Percentiles rank a stretch among this genome's conserved stretches.
Conservation (phyloP, 2,797 vertebrate genomes). For the Propithecus perrieri region DNA sequence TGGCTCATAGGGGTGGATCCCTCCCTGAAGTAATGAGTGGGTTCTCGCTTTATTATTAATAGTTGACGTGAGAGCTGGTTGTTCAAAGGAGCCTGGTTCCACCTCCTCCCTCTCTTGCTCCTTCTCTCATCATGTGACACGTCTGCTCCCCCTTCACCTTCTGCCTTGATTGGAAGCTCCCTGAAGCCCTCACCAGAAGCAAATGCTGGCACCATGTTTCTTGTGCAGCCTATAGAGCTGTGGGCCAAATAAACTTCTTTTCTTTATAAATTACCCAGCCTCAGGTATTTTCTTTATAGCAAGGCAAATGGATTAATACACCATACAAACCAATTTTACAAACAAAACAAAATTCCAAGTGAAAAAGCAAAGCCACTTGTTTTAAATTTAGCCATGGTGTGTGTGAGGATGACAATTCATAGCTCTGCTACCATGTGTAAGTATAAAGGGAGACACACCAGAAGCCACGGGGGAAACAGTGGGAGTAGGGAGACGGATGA, state of each 20-base stretch:
- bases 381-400: not conserved
- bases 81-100: not conserved
- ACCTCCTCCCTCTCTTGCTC: not conserved
- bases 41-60: not conserved
- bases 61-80: not conserved
- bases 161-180: not conserved
- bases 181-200: not conserved
- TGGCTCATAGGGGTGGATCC: not conserved
- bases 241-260: not conserved
- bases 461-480: not conserved
- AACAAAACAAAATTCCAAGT: not conserved
- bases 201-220: not conserved
- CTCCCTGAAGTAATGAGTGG: not conserved
- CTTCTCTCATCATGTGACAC: not conserved
- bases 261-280: not conserved
- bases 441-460: not conserved
- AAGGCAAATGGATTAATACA: not conserved
- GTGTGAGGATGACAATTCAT: not conserved
- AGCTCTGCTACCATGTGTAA: not conserved
- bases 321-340: not conserved
- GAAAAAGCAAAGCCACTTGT: not conserved
- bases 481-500: rapidly evolving
- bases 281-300: not conserved
- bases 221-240: not conserved
- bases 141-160: not conserved